Base-by-base conservation (phyloP, 1,140 invertebrate genomes). In the Drosophila punjabiensis region DNA sequence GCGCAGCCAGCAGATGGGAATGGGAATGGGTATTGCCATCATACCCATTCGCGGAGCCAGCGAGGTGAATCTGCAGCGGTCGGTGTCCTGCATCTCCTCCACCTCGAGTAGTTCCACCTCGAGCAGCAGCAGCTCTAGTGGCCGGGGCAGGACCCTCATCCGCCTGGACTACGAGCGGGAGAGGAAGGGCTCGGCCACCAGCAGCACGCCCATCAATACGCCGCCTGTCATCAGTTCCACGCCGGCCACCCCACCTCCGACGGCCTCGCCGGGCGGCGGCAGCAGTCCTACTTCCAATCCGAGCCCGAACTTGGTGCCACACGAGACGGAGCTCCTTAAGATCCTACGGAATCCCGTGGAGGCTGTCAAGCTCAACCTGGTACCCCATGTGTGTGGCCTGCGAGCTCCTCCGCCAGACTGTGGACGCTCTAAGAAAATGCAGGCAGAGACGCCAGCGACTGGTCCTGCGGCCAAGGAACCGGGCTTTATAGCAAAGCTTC, bases 371-470 rank as follows among this genome's bases (percentile, higher is more conserved):
- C 93, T 95, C 63, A 96, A 96, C 89, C 92, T 96, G 71, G 95
- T 96, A 70, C 96, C 96, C 28, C 96, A 96, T 92, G 95, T 96
- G 41, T 96, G 96, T 92, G 96, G 96, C 5, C 39, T 88, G 11
- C 43, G 78, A 8, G 75, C 81, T n/a, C 47, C 66, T 3, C 6
- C 52, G 0, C 32, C 53, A 20, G 66, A 67, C 20, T 60, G 37
- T 2, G 35, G 53, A 9, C 70, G 74, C 11, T 35, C 55, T 32
- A 81, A 79, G 55, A 90, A 92, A 48, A 69, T 76, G 73, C 62
- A 69, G 16, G 62, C 70, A 10, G 35, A 60, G 24, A 30, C 16
- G 32, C 7, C 41, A 16, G 10, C 37, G 7, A n/a, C 3, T 20
- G n/a, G 33, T 7, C 45, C 64, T 2, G 1, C 48, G 16, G 5